These are phyloP conservation scores for Onychorhynchus coronatus DNA, from an alignment of 2,113 vertebrate genomes.

Conservation along the genomic window DNA sequence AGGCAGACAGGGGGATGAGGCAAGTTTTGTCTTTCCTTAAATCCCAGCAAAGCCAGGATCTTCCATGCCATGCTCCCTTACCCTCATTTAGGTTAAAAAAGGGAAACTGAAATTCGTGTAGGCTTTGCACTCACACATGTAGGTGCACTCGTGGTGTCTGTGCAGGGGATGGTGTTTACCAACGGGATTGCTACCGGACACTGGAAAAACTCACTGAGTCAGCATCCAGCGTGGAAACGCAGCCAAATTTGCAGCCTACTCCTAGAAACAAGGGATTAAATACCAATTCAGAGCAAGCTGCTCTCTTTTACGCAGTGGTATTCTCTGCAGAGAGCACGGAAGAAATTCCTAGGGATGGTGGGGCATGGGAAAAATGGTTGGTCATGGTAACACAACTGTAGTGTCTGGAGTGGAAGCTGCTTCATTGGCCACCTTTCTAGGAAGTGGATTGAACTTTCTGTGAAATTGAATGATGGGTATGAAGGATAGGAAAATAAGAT, in stretches of 20 bases:
- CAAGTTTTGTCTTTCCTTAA: background rate
- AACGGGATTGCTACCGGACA: background rate
- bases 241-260: background rate
- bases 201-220: background rate
- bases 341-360: background rate
- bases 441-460: background rate
- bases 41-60: background rate
- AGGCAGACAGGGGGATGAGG: background rate
- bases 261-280: background rate
- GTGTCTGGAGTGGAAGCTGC: background rate
- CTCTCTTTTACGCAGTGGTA: background rate
- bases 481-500: background rate
- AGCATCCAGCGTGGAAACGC: background rate
- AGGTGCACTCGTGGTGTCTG: accelerated
- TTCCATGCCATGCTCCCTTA: background rate
- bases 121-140: background rate
- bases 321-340: background rate
- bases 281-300: background rate
- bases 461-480: background rate
- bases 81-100: background rate
- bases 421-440: background rate
- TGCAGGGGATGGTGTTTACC: background rate
- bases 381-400: background rate
- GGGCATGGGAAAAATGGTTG: accelerated
- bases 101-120: accelerated